phyloP scores from a whole-genome alignment of 2,113 vertebrate species.

The Etheostoma cragini region DNA sequence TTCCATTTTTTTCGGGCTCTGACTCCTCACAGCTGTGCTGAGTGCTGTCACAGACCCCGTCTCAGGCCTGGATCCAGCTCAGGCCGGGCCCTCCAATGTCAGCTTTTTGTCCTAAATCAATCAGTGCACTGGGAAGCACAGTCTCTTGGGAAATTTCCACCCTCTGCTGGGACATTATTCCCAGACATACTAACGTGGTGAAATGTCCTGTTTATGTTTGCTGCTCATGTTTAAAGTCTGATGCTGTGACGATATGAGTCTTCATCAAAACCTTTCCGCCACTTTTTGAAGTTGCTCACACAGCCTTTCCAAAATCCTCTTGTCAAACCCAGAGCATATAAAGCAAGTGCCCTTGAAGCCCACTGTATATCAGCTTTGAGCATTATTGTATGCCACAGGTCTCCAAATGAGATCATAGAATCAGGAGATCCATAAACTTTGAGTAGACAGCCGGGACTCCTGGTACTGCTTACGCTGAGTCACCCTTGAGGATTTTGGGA shows the following conservation, averaged over 20 bases:
- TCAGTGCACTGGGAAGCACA: background rate
- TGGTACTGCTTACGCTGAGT: slow-evolving; percentile 58
- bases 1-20: slow-evolving; percentile 51
- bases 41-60: slow-evolving; percentile 19
- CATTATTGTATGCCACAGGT: slow-evolving; percentile 26
- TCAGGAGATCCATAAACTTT: slow-evolving; percentile 39
- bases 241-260: background rate
- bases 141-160: background rate
- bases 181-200: slow-evolving; percentile 1
- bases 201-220: slow-evolving; percentile 37
- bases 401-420: slow-evolving; percentile 56
- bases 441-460: slow-evolving; percentile 32
- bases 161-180: slow-evolving; percentile 3
- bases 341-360: slow-evolving; percentile 1
- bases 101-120: slow-evolving; percentile 21
- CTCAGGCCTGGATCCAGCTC: background rate
- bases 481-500: slow-evolving; percentile 58
- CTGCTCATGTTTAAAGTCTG: slow-evolving; percentile 45
- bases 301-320: background rate
- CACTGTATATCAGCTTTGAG: slow-evolving; percentile 22
- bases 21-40: slow-evolving; percentile 55
- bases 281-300: slow-evolving; percentile 23
- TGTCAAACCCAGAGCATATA: slow-evolving; percentile 4
- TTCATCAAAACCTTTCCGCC: slow-evolving; percentile 16
- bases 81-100: background rate